These are phyloP conservation scores for Crepidodera aurea DNA, from an alignment of 2,888 invertebrate genomes.

Conservation along the genomic window DNA sequence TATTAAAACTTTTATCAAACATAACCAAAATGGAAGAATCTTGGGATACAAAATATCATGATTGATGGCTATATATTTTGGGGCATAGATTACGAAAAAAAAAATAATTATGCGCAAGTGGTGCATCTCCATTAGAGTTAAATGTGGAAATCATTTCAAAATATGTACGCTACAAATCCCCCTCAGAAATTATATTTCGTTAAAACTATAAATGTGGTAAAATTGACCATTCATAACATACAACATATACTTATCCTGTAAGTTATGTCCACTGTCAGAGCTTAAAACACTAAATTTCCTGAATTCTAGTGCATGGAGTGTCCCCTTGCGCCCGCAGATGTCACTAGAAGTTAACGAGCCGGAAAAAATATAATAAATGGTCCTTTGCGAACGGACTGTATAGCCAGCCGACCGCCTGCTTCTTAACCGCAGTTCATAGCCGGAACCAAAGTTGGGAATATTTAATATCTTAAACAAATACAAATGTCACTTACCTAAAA, in stretches of 20 bases:
- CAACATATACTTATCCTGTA: not conserved
- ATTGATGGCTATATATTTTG: too few species aligned
- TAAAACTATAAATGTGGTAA: not conserved
- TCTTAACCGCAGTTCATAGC: constrained; percentile 4
- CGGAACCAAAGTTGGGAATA: not conserved
- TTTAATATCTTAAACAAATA: too few species aligned
- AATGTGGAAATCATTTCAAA: too few species aligned
- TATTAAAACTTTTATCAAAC: too few species aligned
- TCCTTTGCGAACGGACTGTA: constrained; percentile 8
- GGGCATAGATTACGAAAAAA: too few species aligned
- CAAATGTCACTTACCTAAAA: too few species aligned
- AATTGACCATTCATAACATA: not conserved
- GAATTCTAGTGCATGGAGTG: constrained; percentile 5
- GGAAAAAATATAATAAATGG: constrained; percentile 27
- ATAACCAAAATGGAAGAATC: too few species aligned
- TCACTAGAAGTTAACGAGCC: constrained; percentile 24
- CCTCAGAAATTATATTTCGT: too few species aligned
- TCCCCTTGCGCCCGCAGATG: constrained; percentile 12
- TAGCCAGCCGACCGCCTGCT: not conserved
- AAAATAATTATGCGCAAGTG: too few species aligned
- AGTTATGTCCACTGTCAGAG: not conserved
- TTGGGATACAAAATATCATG: too few species aligned
- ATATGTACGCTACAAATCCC: too few species aligned
- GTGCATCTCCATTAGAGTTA: too few species aligned
- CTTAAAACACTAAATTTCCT: constrained; percentile 14